Evolutionary conservation across 2,888 invertebrate genomes (phyloP), one percentile per base, ranked within the genome.

Genomic region (Tinea trinotella): DNA sequence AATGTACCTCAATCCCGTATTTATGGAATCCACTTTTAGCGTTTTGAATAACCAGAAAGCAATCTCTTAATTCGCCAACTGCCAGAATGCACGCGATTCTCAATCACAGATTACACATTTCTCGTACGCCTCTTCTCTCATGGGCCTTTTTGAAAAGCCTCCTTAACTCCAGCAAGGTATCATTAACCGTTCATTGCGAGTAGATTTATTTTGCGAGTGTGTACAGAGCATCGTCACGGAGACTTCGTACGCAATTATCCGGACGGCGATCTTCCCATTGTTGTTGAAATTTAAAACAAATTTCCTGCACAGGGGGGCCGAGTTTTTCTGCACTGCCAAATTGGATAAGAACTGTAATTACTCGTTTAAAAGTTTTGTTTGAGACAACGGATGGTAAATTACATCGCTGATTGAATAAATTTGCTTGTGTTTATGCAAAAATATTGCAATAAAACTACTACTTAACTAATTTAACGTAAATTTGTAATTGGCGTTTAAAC

Each of bases 261-360:
- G 61, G 65, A 66, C 71, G 66, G 70, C 74, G 65, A 84, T 85
- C 82, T 81, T 74, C 75, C 83, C 83, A 85, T 84, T 85, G 84
- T 85, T 83, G 81, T 82, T 75, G 82, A 85, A 83, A 80, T 83
- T 84, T 82, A 78, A 85, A 85, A 84, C 84, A 84, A 84, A 84
- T 85, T 84, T 82, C 80, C 80, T 79, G 76, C 75, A 68, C 71
- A 70, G 61, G 77, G 79, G 78, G 83, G 84, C 79, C 83, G 78
- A 71, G 70, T 83, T 83, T 82, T 82, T 81, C 77, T 78, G 75
- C 74, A 71, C 74, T 71, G 76, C 79, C 79, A 82, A 85, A 85
- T 83, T 85, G 84, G 82, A 81, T 85, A 83, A 84, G 77, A 76
- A 81, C 80, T 73, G 76, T 80, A 83, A 85, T 85, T 82, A 81